These are phyloP conservation scores for Salvelinus sp. DNA, from an alignment of 2,113 vertebrate species.

Conservation along the genomic window DNA sequence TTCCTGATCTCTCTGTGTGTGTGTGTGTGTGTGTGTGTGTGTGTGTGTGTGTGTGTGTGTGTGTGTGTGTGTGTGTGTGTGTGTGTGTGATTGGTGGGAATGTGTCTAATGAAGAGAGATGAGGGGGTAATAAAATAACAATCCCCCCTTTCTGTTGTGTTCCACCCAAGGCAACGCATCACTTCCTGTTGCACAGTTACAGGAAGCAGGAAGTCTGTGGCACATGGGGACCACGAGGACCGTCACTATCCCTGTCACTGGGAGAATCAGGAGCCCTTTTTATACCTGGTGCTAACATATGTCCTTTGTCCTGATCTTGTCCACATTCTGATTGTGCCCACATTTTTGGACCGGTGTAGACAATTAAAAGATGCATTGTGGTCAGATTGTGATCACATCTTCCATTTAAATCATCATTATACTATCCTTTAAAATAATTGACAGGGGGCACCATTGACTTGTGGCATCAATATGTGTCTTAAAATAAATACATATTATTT, in stretches of 20 bases:
- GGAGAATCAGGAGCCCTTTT: conserved; percentile 29
- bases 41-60: conserved; percentile 24
- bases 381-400: too few species aligned
- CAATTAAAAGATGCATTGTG: too few species aligned
- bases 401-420: too few species aligned
- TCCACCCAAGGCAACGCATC: conserved; percentile 29
- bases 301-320: too few species aligned
- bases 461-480: too few species aligned
- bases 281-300: too few species aligned
- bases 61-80: not conserved
- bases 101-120: conserved; percentile 56
- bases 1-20: conserved; percentile 31
- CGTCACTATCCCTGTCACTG: conserved; percentile 26
- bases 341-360: too few species aligned
- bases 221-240: conserved; percentile 47
- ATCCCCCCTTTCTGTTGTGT: conserved; percentile 54
- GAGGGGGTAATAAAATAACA: conserved; percentile 53
- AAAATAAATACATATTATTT: too few species aligned
- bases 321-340: too few species aligned
- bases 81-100: conserved; percentile 47
- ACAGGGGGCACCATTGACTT: too few species aligned
- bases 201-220: conserved; percentile 34
- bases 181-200: conserved; percentile 11
- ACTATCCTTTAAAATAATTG: too few species aligned
- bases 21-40: conserved; percentile 17